phyloP scores from a whole-genome alignment of 2,888 invertebrate species.

The Synanthedon andrenaeformis region DNA sequence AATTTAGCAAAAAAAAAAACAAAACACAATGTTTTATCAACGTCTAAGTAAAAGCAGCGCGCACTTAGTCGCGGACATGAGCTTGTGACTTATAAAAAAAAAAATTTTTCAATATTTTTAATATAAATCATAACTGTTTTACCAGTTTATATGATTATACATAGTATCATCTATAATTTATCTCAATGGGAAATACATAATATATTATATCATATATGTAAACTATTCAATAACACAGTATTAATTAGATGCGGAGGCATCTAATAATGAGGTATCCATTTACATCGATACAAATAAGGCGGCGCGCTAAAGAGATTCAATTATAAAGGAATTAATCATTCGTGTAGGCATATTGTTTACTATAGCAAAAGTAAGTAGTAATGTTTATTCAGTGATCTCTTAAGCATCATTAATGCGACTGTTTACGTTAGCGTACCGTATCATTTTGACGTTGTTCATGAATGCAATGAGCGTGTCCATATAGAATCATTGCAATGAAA shows the following conservation, averaged over 20 bases:
- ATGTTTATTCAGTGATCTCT: background rate
- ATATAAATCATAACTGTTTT: no score
- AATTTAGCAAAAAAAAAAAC: no score
- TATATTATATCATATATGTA: background rate
- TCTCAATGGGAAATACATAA: no score
- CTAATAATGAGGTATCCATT: background rate
- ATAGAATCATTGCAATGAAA: background rate
- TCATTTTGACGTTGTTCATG: background rate
- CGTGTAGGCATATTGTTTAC: constrained; percentile 9
- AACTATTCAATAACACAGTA: background rate
- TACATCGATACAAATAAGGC: background rate
- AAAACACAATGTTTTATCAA: no score
- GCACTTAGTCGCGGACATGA: no score
- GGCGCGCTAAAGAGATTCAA: constrained; percentile 19
- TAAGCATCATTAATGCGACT: background rate
- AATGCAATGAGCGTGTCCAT: background rate
- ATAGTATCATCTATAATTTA: no score
- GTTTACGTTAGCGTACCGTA: background rate
- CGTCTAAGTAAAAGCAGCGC: no score
- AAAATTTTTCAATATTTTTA: no score
- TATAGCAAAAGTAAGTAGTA: background rate
- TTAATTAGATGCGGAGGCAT: background rate
- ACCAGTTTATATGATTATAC: no score
- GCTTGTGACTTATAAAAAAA: no score
- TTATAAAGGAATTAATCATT: constrained; percentile 51